Evolutionary conservation across 2,113 vertebrate species (phyloP), one percentile per base, ranked within the genome.

Genomic region (Lophotis ruficrista): DNA sequence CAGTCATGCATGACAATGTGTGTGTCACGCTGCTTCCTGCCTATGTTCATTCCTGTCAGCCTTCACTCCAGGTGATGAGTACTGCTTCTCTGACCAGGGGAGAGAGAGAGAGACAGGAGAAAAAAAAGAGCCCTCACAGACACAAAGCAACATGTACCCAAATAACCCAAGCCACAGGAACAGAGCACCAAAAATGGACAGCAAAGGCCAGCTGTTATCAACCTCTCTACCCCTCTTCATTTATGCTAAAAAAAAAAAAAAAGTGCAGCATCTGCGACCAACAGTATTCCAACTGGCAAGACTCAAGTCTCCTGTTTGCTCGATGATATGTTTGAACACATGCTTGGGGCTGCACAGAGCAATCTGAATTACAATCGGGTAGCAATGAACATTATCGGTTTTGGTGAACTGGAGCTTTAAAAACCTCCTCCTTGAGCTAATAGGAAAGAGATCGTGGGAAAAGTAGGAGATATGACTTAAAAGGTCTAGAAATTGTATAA

Each of bases 51-150:
- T 97, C 95, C 98, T 98, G 98, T 99, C 98, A 98, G 98, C 96
- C 94, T 98, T 98, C 98, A 98, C 98, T 99, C 98, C 98, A 98
- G 98, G 98, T 98, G 98, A 98, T 93, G 97, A 97, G 90, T 95
- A 91, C 41, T 28, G 91, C 87, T 95, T 83, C 97, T 97, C 73
- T 81, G 95, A 96, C 96, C 95, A 90, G 58, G 71, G 51, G 82
- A 87, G 85, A 83, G 93, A 69, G 56, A 25, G 23, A 8, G 16
- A 41, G 78, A 24, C 45, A 20, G 12, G 19, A 3, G 4, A 7
- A 10, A 30, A 30, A 86, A 92, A 33, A 58, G 54, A 87, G 37
- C 82, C 92, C 87, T 97, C 78, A 50, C 50, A 86, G 92, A 97
- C 75, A 94, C 92, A 96, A 87, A 96, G 92, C 53, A 65, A 95